Conservation (phyloP, 2,113 vertebrate genomes). For the Amazona vittata region DNA sequence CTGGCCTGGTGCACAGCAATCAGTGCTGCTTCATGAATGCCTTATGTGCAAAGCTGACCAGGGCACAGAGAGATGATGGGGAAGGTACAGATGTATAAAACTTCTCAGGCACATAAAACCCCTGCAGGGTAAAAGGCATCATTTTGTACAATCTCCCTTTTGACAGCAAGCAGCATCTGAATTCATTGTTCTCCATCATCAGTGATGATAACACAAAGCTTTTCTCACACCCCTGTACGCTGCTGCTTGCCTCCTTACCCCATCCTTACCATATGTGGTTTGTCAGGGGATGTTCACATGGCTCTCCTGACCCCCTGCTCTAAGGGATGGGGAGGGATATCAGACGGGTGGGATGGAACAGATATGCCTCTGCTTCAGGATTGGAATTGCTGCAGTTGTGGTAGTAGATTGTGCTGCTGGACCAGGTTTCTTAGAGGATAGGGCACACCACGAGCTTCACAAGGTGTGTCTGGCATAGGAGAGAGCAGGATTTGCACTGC, state of each 20-base stretch:
- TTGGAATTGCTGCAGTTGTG: background rate
- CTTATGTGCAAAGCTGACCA: background rate
- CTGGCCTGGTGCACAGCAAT: background rate
- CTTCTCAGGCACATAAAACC: background rate
- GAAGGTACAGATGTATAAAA: background rate
- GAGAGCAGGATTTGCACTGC: background rate
- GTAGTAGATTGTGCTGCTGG: background rate
- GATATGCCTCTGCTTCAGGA: background rate
- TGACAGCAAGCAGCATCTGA: background rate
- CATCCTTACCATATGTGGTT: background rate
- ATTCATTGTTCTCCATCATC: background rate
- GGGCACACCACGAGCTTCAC: background rate
- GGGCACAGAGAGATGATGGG: background rate
- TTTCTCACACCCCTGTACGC: background rate
- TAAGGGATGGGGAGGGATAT: background rate
- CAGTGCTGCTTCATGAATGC: background rate
- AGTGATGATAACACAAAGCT: background rate
- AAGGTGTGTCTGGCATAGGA: background rate
- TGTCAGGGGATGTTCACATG: background rate
- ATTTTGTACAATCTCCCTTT: background rate
- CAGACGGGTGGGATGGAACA: background rate
- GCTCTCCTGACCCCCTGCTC: background rate
- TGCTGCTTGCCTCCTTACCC: background rate
- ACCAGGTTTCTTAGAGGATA: background rate
- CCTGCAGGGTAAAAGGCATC: background rate